Evolutionary conservation across 2,888 invertebrate genomes (phyloP).

Genomic region (Platynereis dumerilii): DNA sequence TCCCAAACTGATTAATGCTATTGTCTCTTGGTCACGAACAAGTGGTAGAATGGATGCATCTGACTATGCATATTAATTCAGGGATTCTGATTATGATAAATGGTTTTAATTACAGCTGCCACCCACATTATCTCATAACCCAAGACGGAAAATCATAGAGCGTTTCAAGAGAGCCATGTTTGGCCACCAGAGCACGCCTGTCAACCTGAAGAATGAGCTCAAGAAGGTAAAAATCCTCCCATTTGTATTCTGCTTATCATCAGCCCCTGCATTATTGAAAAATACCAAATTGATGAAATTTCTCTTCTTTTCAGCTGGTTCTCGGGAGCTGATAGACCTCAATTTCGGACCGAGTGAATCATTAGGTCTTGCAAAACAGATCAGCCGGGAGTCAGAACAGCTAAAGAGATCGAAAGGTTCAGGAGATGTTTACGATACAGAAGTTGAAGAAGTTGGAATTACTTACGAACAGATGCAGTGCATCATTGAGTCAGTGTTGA

Average conservation of each 20-base stretch:
- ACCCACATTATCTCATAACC: constrained; percentile 56
- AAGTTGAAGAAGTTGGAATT: constrained; percentile 36
- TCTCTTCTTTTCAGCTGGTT: constrained; percentile 49
- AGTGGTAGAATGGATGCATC: not conserved
- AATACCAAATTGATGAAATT: not conserved
- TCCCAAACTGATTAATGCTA: no score
- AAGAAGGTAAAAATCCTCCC: constrained; percentile 48
- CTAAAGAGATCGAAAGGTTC: not conserved
- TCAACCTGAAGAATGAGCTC: constrained; percentile 59
- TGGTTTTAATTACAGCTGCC: constrained; percentile 49
- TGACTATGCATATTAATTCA: constrained; percentile 1
- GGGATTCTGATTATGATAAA: not conserved
- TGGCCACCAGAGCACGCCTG: constrained; percentile 51
- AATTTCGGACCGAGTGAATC: constrained; percentile 50
- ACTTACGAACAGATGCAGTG: constrained; percentile 61
- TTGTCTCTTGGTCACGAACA: no score
- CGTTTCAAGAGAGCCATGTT: constrained; percentile 60
- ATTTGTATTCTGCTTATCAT: no score
- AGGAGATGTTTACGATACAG: constrained; percentile 20
- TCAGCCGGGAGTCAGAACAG: constrained; percentile 40
- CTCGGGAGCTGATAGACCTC: constrained; percentile 57
- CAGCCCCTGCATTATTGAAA: not conserved
- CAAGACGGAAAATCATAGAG: constrained; percentile 56
- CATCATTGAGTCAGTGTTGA: constrained; percentile 58
- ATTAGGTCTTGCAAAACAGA: constrained; percentile 37